Evolutionary conservation across 2,797 vertebrate species (phyloP).

Genomic region (Etheostoma nigrum): DNA sequence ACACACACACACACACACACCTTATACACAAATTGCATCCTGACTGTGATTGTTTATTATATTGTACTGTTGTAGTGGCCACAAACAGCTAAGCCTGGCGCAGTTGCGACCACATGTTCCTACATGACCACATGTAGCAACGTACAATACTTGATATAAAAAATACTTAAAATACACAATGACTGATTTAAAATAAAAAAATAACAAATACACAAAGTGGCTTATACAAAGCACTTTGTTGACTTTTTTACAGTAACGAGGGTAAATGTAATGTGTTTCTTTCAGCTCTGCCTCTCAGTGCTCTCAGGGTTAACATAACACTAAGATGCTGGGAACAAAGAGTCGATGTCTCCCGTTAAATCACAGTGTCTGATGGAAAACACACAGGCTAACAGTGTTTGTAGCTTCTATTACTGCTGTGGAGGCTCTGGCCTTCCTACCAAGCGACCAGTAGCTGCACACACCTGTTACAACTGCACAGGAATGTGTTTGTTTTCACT

Average conservation of each 20-base stretch:
- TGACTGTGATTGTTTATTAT: too few relatives aligned
- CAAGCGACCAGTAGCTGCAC: constrained; percentile 46
- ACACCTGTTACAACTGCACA: constrained; percentile 70
- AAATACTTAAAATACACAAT: background rate
- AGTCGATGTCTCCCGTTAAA: constrained; percentile 7
- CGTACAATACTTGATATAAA: background rate
- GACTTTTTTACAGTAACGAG: background rate
- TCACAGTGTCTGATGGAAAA: constrained; percentile 45
- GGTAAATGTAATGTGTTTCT: background rate
- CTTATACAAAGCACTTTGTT: background rate
- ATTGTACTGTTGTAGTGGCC: too few relatives aligned
- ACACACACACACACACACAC: too few relatives aligned
- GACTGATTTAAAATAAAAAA: background rate
- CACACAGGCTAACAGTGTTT: constrained; percentile 39
- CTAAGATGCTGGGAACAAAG: constrained; percentile 60
- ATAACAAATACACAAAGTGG: background rate
- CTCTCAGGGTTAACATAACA: background rate
- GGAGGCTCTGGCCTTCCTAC: constrained; percentile 32
- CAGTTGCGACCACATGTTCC: too few relatives aligned
- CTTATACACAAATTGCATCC: too few relatives aligned
- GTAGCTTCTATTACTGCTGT: constrained; percentile 28
- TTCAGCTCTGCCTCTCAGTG: background rate
- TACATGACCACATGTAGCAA: background rate
- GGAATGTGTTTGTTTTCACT: constrained; percentile 68
- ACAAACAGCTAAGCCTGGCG: too few relatives aligned